Evolutionary conservation across 2,113 vertebrate genomes (phyloP), one percentile per base, ranked within the genome.

Genomic region (Chloropsis hardwickii): DNA sequence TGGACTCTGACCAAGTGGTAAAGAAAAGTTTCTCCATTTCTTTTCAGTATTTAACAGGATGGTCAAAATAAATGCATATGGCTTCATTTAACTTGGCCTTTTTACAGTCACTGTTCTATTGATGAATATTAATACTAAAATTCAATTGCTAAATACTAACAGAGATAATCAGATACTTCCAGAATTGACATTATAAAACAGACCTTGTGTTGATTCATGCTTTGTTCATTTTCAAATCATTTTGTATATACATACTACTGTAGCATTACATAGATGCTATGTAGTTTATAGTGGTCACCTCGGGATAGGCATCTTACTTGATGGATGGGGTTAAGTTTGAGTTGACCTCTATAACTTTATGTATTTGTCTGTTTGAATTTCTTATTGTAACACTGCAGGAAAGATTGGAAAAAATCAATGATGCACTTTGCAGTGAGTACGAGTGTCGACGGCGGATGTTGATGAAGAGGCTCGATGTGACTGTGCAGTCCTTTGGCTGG

Each of bases 401-500:
- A 81, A 98, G 96, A 73, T 70, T 99, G 94, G 98, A 98, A 90
- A 97, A 96, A 96, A 99, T 99, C 73, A 99, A 99, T 37, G 73
- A 96, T 12, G 96, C 96, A 53, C 98, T 99, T 94, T 95, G 95
- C 7, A 98, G 97, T 21, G 99, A 99, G 95, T 99, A 99, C 7
- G 99, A 99, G 80, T 99, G 99, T 95, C 99, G 99, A 6, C 97
- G 99, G 24, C 98, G 98, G 77, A 99, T 99, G 99, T 94, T 99
- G 94, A 98, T 99, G 97, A 99, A 99, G 70, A 98, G 99, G 5
- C 98, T 99, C 28, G 99, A 99, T 64, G 99, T 99, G 76, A 99
- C 99, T 2, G 98, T 99, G 44, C 99, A 99, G 97, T 99, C 99
- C 10, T 99, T 99, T 56, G 98, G 99, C 10, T 99, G 99, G 99